These are phyloP conservation scores for Ips typographus DNA, from an alignment of 1,140 invertebrate genomes.

Conservation along the genomic window DNA sequence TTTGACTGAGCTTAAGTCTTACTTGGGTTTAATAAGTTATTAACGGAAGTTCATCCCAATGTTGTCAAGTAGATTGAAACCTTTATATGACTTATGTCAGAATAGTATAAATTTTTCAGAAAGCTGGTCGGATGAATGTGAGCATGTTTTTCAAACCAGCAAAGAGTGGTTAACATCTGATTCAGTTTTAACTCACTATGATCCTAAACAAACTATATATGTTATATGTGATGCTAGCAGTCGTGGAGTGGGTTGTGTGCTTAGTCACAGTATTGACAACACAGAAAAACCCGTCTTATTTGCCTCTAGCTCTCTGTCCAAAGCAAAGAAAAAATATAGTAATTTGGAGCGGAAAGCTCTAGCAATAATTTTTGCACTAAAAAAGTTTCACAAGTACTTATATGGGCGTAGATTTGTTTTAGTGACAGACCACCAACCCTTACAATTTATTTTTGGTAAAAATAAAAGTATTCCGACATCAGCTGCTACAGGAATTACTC, in stretches of 20 bases:
- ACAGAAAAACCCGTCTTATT: conserved; percentile 48
- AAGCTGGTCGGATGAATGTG: conserved; percentile 44
- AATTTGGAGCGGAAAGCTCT: conserved; percentile 39
- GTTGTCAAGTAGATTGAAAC: conserved; percentile 47
- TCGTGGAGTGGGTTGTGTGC: conserved; percentile 48
- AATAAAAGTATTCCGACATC: conserved; percentile 25
- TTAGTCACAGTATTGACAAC: conserved; percentile 43
- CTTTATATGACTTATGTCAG: conserved; percentile 49
- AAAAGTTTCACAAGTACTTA: conserved; percentile 37
- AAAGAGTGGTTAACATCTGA: conserved; percentile 42
- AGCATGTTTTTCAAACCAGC: conserved; percentile 45
- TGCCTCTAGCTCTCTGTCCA: conserved; percentile 38
- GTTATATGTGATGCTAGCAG: conserved; percentile 45
- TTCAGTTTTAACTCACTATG: conserved; percentile 43
- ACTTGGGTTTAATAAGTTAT: conserved; percentile 52
- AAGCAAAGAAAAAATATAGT: conserved; percentile 36
- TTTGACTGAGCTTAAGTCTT: conserved; percentile 46
- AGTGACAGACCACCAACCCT: conserved; percentile 28
- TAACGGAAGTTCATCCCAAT: conserved; percentile 50
- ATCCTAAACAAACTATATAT: conserved; percentile 41
- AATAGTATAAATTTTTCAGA: conserved; percentile 43
- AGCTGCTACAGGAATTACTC: neutral
- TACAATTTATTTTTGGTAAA: conserved; percentile 31
- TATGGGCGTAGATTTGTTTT: conserved; percentile 34
- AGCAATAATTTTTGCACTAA: conserved; percentile 38